These are phyloP conservation scores for Bombylius discolor DNA, from an alignment of 2,888 invertebrate genomes.

Conservation along the genomic window DNA sequence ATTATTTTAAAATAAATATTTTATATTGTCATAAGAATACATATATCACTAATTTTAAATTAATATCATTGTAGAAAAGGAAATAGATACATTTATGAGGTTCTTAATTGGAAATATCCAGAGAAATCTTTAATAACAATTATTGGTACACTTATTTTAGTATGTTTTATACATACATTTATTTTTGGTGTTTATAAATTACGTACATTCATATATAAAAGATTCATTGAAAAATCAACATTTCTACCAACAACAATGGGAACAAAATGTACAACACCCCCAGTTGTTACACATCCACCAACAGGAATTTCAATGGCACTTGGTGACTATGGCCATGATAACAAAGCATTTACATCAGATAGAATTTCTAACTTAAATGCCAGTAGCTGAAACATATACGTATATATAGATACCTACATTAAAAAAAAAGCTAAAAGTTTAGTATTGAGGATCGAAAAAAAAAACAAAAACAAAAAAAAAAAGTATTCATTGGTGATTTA, in stretches of 20 bases:
- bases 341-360: slow-evolving; percentile 23
- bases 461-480: no score
- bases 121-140: slow-evolving; percentile 28
- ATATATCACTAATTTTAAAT: no score
- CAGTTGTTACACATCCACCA: slow-evolving; percentile 21
- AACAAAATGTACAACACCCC: background rate
- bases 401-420: no score
- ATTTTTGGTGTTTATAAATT: slow-evolving; percentile 31
- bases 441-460: no score
- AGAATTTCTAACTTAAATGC: slow-evolving; percentile 1
- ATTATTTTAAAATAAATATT: no score
- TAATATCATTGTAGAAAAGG: slow-evolving; percentile 38
- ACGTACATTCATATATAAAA: slow-evolving; percentile 25
- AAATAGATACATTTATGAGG: slow-evolving; percentile 54
- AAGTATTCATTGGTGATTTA: no score
- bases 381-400: no score
- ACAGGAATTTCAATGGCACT: slow-evolving; percentile 34
- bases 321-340: slow-evolving; percentile 29
- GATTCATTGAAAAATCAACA: slow-evolving; percentile 20
- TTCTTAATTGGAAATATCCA: slow-evolving; percentile 63
- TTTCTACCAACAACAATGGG: slow-evolving; percentile 19
- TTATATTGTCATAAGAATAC: no score
- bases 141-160: slow-evolving; percentile 25
- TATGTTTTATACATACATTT: slow-evolving; percentile 26
- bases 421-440: no score